Percentiles rank a stretch among this genome's conserved stretches.
phyloP scores from a whole-genome alignment of 2,888 invertebrate species.

The Lasioglossum figueresi region DNA sequence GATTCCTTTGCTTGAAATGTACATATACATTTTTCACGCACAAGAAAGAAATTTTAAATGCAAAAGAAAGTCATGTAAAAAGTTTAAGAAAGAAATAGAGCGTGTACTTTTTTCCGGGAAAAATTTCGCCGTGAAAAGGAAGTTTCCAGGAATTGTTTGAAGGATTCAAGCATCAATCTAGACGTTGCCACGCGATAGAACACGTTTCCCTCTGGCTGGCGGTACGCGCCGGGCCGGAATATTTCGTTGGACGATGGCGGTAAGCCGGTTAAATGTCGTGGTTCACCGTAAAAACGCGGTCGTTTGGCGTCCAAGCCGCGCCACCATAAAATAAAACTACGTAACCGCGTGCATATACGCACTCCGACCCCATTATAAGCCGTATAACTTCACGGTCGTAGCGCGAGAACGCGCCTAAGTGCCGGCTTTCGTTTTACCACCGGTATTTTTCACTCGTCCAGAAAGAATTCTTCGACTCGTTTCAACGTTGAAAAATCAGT shows the following conservation, averaged over 20 bases:
- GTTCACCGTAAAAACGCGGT: slow-evolving; percentile 83
- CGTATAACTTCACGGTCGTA: slow-evolving; percentile 63
- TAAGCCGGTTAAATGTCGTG: slow-evolving; percentile 83
- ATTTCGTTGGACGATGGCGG: slow-evolving; percentile 76
- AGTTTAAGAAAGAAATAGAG: background rate
- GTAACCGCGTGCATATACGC: slow-evolving; percentile 65
- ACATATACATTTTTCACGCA: background rate
- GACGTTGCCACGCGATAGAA: slow-evolving; percentile 27
- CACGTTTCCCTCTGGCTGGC: slow-evolving; percentile 38
- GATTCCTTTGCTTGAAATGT: no score
- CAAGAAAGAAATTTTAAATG: no score
- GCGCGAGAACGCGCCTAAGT: slow-evolving; percentile 54
- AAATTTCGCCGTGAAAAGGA: background rate
- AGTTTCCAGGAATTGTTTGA: background rate
- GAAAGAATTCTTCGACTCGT: slow-evolving; percentile 1
- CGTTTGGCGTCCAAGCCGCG: slow-evolving; percentile 73
- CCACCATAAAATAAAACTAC: slow-evolving; percentile 80
- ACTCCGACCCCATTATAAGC: slow-evolving; percentile 74
- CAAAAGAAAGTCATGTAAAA: background rate
- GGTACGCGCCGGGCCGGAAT: slow-evolving; percentile 67
- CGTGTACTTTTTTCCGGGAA: background rate
- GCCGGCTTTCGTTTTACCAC: slow-evolving; percentile 25
- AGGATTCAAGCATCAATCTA: background rate
- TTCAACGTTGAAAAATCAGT: background rate
- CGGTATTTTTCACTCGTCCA: slow-evolving; percentile 17